Base-by-base conservation (phyloP, 1,140 invertebrate species). In the Anoplophora glabripennis region DNA sequence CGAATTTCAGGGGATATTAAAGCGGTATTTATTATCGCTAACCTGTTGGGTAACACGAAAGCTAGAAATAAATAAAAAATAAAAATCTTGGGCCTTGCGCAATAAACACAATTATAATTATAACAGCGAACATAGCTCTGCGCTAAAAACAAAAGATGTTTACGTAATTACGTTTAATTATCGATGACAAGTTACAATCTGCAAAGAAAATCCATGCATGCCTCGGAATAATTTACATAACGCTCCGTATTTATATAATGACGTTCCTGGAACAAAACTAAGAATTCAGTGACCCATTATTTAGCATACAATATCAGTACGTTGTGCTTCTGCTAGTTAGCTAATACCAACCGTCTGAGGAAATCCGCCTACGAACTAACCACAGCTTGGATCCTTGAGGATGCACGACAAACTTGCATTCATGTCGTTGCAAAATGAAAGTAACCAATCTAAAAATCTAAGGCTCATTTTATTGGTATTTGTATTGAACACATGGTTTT, bases 81-180 rank as follows among this genome's bases (percentile, higher is more conserved):
- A 28, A 28, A 28, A 3, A 28, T 28, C 21, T 28, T 28, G 21
- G 3, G 3, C 21, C 21, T 28, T 28, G 21, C 5, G 21, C 21
- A 28, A 28, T 28, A 28, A 28, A 28, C 21, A 28, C 5, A 41
- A 41, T 41, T 41, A 41, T 28, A 41, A 41, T 41, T 41, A 41
- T 41, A 15, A 4, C 38, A 4, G 38, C 15, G 2, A 41, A 7
- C 15, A 41, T 12, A n/a, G 4, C 38, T n/a, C n/a, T 12, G 7
- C 7, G 38, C 15, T 41, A 15, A 41, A 41, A 41, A 41, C 38
- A 41, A 41, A 41, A 41, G 38, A 41, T 41, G 15, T 41, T 41
- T 41, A 41, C 15, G 38, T 41, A 41, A 41, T 48, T 56, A 57
- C 46, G 46, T 58, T 58, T 58, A 58, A 58, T 58, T 58, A 47